A percentile compares a stretch with the other conserved stretches of the same genome.
Conservation (phyloP, 2,113 vertebrate species). For the Oriolus oriolus region DNA sequence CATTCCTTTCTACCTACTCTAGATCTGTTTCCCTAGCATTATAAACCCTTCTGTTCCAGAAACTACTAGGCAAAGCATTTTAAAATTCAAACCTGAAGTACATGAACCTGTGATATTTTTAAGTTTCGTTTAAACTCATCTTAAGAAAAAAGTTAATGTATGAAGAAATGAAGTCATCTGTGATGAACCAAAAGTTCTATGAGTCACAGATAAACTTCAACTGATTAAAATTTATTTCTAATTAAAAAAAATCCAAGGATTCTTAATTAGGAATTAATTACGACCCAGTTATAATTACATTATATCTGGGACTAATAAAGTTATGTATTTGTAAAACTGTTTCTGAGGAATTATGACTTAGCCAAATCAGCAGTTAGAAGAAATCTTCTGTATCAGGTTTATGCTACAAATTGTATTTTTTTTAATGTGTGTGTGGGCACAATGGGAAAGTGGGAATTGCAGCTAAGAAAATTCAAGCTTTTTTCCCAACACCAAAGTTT, state of each 20-base stretch:
- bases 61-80: not conserved
- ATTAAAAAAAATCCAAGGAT: not conserved
- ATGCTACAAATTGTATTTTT: not conserved
- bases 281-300: no score
- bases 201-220: not conserved
- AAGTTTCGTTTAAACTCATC: not conserved
- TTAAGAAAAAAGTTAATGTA: not conserved
- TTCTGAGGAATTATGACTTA: not conserved
- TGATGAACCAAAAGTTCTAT: not conserved
- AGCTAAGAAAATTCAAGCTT: not conserved
- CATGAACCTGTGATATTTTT: not conserved
- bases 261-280: not conserved
- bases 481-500: not conserved
- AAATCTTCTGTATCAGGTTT: not conserved
- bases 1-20: not conserved
- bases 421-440: not conserved
- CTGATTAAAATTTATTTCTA: not conserved
- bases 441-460: not conserved
- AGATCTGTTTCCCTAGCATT: not conserved
- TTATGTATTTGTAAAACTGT: not conserved
- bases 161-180: not conserved
- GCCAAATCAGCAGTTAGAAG: not conserved
- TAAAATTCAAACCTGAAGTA: not conserved
- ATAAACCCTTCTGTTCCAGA: not conserved
- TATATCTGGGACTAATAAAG: not conserved